Percentiles rank a stretch among this genome's conserved stretches.
Conservation (phyloP, 2,113 vertebrate genomes). For the Sylvilagus bachmani region DNA sequence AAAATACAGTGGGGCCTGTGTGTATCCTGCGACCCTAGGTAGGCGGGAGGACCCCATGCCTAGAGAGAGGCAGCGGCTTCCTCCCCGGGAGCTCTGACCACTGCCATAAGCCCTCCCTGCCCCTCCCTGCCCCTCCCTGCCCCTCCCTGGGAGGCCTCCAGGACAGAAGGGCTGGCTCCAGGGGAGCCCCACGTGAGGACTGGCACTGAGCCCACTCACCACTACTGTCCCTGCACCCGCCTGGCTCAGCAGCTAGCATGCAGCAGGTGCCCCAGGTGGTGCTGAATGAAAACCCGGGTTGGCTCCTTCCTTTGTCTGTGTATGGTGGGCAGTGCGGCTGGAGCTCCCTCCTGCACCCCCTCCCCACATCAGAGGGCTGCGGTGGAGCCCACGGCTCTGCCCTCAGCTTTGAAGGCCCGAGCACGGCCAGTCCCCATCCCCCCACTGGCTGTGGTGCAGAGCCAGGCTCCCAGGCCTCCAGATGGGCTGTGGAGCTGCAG, state of each 20-base stretch:
- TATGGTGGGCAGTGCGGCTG: too few species aligned
- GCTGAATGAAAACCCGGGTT: too few species aligned
- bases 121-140: too few species aligned
- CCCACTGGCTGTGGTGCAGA: accelerated
- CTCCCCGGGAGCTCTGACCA: background rate
- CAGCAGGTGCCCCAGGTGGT: accelerated
- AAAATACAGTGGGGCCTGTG: accelerated
- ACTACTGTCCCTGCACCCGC: too few species aligned
- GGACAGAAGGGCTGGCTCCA: background rate
- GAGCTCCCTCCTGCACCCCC: too few species aligned
- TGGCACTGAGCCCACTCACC: background rate
- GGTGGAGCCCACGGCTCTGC: background rate
- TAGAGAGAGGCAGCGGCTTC: background rate
- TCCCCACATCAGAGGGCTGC: background rate
- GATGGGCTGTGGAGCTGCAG: background rate
- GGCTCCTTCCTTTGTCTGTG: too few species aligned
- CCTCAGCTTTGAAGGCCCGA: background rate
- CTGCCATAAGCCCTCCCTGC: background rate
- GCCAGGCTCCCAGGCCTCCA: background rate
- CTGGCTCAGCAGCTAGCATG: background rate
- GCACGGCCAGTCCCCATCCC: too few species aligned
- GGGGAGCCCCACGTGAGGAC: accelerated
- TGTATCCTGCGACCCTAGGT: too few species aligned
- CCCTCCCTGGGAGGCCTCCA: background rate
- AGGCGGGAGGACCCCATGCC: accelerated